Percentiles rank a stretch among this genome's conserved stretches.
These are phyloP conservation scores for Leptestheria dahalacensis DNA, from an alignment of 1,140 invertebrate genomes.

Conservation along the genomic window DNA sequence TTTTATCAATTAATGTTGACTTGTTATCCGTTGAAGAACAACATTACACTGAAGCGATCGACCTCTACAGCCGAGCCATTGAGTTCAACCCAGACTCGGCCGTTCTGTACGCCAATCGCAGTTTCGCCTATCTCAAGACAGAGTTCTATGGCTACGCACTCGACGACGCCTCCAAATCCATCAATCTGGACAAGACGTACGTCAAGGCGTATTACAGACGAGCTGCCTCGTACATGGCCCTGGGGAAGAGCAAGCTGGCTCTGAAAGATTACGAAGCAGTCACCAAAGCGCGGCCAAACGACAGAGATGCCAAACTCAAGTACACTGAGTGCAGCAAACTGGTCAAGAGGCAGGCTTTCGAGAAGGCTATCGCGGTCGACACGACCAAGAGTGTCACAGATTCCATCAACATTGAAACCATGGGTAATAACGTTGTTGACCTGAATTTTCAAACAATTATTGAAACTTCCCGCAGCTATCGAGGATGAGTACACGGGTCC, in stretches of 20 bases:
- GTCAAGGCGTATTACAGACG: slow-evolving; percentile 85
- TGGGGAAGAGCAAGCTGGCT: slow-evolving; percentile 93
- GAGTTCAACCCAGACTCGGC: slow-evolving; percentile 61
- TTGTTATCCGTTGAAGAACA: slow-evolving; percentile 50
- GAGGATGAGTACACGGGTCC: slow-evolving; percentile 91
- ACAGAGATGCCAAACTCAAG: slow-evolving; percentile 88
- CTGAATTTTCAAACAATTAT: slow-evolving; percentile 6
- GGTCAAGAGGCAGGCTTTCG: slow-evolving; percentile 84
- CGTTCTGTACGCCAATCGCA: slow-evolving; percentile 82
- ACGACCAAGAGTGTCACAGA: slow-evolving; percentile 72
- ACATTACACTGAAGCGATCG: slow-evolving; percentile 74
- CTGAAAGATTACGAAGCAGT: slow-evolving; percentile 93
- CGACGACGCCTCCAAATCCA: slow-evolving; percentile 75
- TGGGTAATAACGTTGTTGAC: slow-evolving; percentile 46
- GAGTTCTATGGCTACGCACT: slow-evolving; percentile 91
- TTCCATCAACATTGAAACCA: slow-evolving; percentile 69
- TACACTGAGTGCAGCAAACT: slow-evolving; percentile 92
- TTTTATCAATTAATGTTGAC: background rate
- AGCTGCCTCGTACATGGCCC: slow-evolving; percentile 88
- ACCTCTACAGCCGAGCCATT: slow-evolving; percentile 82
- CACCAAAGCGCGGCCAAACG: slow-evolving; percentile 69
- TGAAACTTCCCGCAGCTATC: slow-evolving; percentile 45
- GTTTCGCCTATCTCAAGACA: slow-evolving; percentile 79
- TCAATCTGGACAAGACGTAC: slow-evolving; percentile 76
- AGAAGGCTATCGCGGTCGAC: slow-evolving; percentile 91